Conservation (phyloP, 1,140 invertebrate genomes). For the Muscidifurax raptorellus region DNA sequence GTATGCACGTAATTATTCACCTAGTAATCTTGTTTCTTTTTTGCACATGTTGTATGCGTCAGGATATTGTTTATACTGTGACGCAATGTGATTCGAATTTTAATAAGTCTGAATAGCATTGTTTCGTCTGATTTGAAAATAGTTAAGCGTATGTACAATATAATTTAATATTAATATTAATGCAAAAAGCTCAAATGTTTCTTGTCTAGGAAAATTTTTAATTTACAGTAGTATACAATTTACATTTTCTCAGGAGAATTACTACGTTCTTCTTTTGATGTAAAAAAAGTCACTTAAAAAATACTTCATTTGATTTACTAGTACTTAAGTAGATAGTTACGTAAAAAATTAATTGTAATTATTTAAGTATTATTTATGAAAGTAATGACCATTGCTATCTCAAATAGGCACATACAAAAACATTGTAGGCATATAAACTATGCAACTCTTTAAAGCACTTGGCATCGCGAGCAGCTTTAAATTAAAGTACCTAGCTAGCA, state of each 20-base stretch:
- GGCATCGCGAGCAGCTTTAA: slow-evolving; percentile 31
- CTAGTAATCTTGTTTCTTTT: not conserved
- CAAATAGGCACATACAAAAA: slow-evolving; percentile 1
- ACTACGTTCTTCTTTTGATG: not conserved
- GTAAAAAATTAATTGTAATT: not conserved
- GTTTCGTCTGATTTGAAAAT: not conserved
- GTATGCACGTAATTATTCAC: not conserved
- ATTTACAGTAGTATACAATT: not conserved
- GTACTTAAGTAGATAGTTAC: not conserved
- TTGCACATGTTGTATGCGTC: not conserved
- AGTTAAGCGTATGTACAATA: not conserved
- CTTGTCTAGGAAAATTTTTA: not conserved
- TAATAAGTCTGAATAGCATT: not conserved
- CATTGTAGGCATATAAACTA: not conserved
- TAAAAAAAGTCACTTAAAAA: slow-evolving; percentile 1
- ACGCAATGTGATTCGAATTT: not conserved
- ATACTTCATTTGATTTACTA: not conserved
- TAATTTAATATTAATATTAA: not conserved
- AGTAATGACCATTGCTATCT: not conserved
- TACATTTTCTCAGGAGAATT: not conserved
- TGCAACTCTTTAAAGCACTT: slow-evolving; percentile 21
- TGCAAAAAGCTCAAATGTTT: not conserved
- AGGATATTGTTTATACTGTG: not conserved
- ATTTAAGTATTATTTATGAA: slow-evolving; percentile 3
- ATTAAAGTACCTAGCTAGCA: slow-evolving; percentile 51